Evolutionary conservation across 2,113 vertebrate species (phyloP).

Genomic region (Condylura cristata): DNA sequence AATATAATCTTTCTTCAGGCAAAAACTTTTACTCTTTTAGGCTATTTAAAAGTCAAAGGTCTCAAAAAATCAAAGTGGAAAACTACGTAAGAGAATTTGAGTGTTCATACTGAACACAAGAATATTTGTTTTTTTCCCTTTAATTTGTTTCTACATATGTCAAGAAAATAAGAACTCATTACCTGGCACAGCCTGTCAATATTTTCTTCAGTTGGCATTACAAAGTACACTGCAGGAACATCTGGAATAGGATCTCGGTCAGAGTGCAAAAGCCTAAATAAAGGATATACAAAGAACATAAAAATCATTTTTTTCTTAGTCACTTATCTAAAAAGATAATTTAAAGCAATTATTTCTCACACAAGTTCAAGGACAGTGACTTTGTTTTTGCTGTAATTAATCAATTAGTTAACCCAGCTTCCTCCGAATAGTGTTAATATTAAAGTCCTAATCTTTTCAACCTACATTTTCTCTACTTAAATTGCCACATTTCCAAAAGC

Average conservation of each 20-base stretch:
- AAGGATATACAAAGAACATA: constrained; percentile 56
- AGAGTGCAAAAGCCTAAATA: constrained; percentile 95
- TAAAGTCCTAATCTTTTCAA: neutral
- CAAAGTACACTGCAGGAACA: constrained; percentile 97
- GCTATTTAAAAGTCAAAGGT: constrained; percentile 44
- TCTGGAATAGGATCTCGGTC: constrained; percentile 98
- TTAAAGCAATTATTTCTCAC: constrained; percentile 41
- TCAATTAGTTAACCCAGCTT: neutral
- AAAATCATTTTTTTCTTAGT: neutral
- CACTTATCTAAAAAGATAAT: neutral
- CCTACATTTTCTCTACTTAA: neutral
- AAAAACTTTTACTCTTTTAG: neutral
- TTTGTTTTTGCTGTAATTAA: neutral
- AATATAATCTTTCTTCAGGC: neutral
- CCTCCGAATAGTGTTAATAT: neutral
- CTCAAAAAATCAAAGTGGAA: neutral
- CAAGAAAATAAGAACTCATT: constrained; percentile 54
- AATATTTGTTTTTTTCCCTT: neutral
- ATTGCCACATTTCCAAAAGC: neutral
- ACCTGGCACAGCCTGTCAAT: constrained; percentile 99
- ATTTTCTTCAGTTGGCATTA: constrained; percentile 99
- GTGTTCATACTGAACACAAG: neutral
- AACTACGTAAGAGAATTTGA: constrained; percentile 2
- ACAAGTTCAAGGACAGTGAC: neutral
- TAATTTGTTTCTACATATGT: neutral